Conservation (phyloP, 1,140 invertebrate genomes). For the roundworm (Caenorhabditis elegans) region DNA sequence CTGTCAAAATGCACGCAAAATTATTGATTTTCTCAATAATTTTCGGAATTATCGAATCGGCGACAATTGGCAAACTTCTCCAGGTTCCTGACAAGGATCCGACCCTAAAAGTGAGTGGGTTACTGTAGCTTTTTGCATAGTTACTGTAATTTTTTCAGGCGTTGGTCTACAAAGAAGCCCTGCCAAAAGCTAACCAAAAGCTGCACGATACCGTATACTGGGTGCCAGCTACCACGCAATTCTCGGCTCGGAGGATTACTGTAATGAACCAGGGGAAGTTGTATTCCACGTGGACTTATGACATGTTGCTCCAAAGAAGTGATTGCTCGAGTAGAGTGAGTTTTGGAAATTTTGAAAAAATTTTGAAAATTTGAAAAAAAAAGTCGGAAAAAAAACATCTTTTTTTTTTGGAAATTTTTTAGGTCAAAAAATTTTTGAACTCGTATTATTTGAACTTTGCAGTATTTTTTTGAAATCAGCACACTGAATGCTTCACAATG, state of each 20-base stretch:
- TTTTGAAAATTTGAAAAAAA: not conserved
- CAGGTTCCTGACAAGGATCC: conserved; percentile 16
- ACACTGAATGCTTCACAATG: no score
- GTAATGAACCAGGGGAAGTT: conserved; percentile 15
- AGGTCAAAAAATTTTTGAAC: no score
- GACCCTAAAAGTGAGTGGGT: not conserved
- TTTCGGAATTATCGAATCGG: not conserved
- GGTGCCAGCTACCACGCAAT: not conserved
- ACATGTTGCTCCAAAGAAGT: not conserved
- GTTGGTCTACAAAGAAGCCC: not conserved
- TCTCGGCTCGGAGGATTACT: conserved; percentile 1
- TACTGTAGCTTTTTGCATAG: not conserved
- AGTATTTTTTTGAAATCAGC: no score
- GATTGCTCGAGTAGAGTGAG: not conserved
- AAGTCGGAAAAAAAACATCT: no score
- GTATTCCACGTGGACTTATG: conserved; percentile 10
- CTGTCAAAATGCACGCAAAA: not conserved
- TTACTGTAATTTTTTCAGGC: not conserved
- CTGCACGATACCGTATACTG: not conserved
- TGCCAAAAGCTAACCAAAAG: not conserved
- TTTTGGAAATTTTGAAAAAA: not conserved
- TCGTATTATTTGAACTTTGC: no score
- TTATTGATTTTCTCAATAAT: not conserved
- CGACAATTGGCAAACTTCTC: not conserved
- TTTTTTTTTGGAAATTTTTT: no score